Conservation (phyloP, 2,888 invertebrate species). For the Rhodophaea formosa region DNA sequence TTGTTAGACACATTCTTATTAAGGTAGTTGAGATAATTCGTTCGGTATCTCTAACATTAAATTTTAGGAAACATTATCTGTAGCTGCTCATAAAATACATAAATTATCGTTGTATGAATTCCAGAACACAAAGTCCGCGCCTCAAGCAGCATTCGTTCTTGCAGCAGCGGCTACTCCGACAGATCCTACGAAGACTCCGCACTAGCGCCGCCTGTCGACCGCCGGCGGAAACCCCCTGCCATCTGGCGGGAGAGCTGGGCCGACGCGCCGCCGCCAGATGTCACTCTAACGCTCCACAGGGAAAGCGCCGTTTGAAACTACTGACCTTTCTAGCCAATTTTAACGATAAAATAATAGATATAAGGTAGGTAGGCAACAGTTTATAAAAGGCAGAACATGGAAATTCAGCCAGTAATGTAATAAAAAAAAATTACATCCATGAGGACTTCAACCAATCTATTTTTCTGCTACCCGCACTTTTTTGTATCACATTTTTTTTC, state of each 20-base stretch:
- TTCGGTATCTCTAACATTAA: too few species aligned
- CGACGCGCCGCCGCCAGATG: conserved; percentile 65
- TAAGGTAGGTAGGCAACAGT: not conserved
- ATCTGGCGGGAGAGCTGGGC: conserved; percentile 56
- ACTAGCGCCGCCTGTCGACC: conserved; percentile 45
- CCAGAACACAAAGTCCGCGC: conserved; percentile 67
- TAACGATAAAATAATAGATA: not conserved
- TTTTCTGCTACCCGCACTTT: too few species aligned
- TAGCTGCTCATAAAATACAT: not conserved
- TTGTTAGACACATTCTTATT: too few species aligned
- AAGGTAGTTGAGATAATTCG: too few species aligned
- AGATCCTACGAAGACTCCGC: conserved; percentile 46
- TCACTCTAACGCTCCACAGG: conserved; percentile 64
- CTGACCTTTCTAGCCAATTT: conserved; percentile 4
- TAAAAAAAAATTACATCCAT: too few species aligned
- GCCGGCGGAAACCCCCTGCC: conserved; percentile 52
- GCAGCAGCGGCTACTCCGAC: conserved; percentile 69
- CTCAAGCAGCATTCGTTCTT: conserved; percentile 66
- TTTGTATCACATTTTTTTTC: too few species aligned
- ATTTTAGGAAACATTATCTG: too few species aligned
- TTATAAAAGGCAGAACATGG: not conserved
- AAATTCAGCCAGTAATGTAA: too few species aligned
- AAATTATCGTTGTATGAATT: conserved; percentile 8
- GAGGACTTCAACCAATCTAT: too few species aligned
- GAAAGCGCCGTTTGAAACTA: conserved; percentile 64